Evolutionary conservation across 1,140 invertebrate species (phyloP), one percentile per base, ranked within the genome.

Genomic region (Drosophila sturtevanti): DNA sequence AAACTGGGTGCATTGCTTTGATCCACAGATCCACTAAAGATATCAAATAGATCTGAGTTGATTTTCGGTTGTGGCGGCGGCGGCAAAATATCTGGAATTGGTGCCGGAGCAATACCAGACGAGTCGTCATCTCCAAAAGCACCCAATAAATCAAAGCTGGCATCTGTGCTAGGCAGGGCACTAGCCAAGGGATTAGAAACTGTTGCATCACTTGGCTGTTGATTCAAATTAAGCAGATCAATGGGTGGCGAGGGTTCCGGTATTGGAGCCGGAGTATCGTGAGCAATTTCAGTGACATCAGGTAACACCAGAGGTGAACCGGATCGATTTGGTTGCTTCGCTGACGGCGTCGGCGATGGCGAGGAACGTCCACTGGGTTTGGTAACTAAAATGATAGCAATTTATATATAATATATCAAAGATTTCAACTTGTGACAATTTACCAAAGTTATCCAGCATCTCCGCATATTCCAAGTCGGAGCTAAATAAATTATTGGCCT

Each of bases 391-490:
- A 70, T 11, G 9, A 11, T 38, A 4, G 0, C 4, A 52, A 35
- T 1, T 44, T 54, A 11, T 2, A 24, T 22, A 0, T 21, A 18
- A 31, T 7, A 27, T 0, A 22, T 2, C 4, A 6, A 4, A 44
- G 6, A 6, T 3, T 37, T 7, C n/a, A n/a, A n/a, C 0, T 16
- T 5, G 9, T 16, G 12, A 7, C 27, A 38, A 4, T 51, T 51
- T 73, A 94, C 95, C 94, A 90, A 97, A 97, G 79, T 96, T 96
- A 72, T 97, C 96, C 10, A 96, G 92, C 74, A 95, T 95, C 90
- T 97, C 96, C 54, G 97, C 96, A 91, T 96, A 95, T 92, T 98
- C 98, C 37, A 97, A 92, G 64, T 95, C 95, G 0, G 95, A 96
- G 12, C 95, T 95, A 89, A 98, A 98, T 0, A 98, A 91, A 3